phyloP scores from a whole-genome alignment of 2,888 invertebrate genomes.

The Harpalus rubripes region DNA sequence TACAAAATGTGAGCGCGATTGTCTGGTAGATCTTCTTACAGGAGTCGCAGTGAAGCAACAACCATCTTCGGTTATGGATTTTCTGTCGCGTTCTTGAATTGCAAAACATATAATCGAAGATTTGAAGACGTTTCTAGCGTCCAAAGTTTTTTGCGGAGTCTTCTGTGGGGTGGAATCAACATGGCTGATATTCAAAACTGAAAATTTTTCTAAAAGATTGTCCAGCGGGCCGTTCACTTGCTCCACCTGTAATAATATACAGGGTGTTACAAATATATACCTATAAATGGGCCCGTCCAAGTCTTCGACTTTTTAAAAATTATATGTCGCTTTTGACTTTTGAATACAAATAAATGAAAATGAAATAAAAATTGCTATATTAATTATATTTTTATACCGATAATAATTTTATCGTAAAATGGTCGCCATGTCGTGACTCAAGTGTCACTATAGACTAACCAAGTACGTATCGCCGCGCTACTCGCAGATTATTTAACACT shows the following conservation, averaged over 20 bases:
- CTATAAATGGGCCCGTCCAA: too few species aligned
- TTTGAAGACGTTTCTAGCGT: conserved; percentile 81
- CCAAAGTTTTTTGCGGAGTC: conserved; percentile 74
- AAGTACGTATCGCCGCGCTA: too few species aligned
- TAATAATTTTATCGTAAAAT: too few species aligned
- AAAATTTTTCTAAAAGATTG: conserved; percentile 80
- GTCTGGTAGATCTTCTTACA: conserved; percentile 78
- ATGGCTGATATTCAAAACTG: conserved; percentile 80
- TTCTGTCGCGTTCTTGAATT: conserved; percentile 76
- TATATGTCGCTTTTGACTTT: too few species aligned
- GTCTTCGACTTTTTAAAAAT: too few species aligned
- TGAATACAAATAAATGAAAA: too few species aligned
- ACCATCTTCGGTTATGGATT: neutral
- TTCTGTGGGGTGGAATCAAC: conserved; percentile 71
- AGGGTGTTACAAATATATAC: too few species aligned
- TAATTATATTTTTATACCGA: too few species aligned
- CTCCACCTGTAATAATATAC: conserved; percentile 76
- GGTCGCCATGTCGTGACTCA: too few species aligned
- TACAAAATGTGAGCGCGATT: conserved; percentile 71
- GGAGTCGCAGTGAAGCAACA: conserved; percentile 77
- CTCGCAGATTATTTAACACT: too few species aligned
- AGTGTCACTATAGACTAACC: too few species aligned
- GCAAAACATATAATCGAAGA: conserved; percentile 81
- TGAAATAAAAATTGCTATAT: too few species aligned
- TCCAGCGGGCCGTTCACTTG: conserved; percentile 79